These are phyloP conservation scores for Ictalurus punctatus DNA, from an alignment of 2,113 vertebrate genomes.

Conservation along the genomic window DNA sequence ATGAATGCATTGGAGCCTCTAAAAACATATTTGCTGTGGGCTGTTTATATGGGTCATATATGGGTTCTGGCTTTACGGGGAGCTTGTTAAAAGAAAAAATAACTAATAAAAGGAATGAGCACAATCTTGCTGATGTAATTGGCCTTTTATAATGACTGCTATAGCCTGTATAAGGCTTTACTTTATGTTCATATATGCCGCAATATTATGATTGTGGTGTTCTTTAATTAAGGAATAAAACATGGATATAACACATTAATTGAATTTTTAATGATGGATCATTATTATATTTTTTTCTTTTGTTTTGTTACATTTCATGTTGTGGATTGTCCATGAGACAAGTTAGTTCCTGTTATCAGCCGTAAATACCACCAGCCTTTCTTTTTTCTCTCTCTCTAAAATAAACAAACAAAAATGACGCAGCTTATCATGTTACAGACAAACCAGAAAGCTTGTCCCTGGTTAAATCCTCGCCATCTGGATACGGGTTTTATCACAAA, in stretches of 20 bases:
- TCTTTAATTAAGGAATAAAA: background rate
- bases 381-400: background rate
- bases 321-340: background rate
- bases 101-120: background rate
- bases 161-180: background rate
- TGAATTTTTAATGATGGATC: background rate
- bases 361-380: background rate
- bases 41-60: background rate
- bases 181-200: background rate
- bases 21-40: background rate
- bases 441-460: background rate
- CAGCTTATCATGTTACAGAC: background rate
- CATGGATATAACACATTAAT: background rate
- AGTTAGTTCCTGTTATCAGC: background rate
- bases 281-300: background rate
- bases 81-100: background rate
- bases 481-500: background rate
- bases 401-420: background rate
- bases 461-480: too few relatives aligned
- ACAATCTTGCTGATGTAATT: background rate
- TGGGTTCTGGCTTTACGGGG: background rate
- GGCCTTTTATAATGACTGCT: background rate
- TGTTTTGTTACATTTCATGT: background rate
- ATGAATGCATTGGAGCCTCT: background rate
- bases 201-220: background rate